Evolutionary conservation across 2,797 vertebrate species (phyloP).

Genomic region (Podarcis siculus): DNA sequence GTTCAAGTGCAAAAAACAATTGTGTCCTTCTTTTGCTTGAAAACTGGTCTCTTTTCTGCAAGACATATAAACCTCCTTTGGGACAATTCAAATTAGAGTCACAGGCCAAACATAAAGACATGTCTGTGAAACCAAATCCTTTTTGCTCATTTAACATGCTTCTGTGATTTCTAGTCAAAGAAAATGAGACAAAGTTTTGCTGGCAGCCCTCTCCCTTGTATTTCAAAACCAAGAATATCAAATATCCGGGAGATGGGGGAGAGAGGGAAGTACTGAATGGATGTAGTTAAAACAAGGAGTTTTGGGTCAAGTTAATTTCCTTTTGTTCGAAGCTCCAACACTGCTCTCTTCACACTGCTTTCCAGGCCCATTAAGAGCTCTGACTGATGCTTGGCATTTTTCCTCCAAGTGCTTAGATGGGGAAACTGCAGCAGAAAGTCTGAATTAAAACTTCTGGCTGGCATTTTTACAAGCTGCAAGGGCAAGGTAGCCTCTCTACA

Average conservation of each 20-base stretch:
- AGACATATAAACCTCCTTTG: constrained; percentile 53
- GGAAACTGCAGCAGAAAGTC: constrained; percentile 1
- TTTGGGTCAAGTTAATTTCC: constrained; percentile 16
- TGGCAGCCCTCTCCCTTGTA: constrained; percentile 31
- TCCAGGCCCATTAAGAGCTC: not conserved
- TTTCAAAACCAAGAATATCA: constrained; percentile 50
- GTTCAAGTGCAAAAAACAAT: constrained; percentile 49
- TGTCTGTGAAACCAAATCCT: constrained; percentile 60
- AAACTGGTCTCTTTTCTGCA: constrained; percentile 39
- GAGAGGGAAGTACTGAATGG: constrained; percentile 15
- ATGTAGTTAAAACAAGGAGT: constrained; percentile 31
- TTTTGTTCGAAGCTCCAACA: not conserved
- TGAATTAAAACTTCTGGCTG: not conserved
- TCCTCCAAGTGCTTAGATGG: not conserved
- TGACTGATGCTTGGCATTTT: not conserved
- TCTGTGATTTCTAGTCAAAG: constrained; percentile 44
- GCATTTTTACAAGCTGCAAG: accelerated
- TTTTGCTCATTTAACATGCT: constrained; percentile 55
- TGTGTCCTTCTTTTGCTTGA: constrained; percentile 35
- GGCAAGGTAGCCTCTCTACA: not conserved
- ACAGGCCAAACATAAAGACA: constrained; percentile 57
- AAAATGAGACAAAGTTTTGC: constrained; percentile 16
- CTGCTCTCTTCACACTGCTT: not conserved
- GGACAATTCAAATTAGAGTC: constrained; percentile 55
- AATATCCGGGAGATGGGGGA: constrained; percentile 31